Base-by-base conservation (phyloP, 1,140 invertebrate species). In the Neuroterus valhalla region DNA sequence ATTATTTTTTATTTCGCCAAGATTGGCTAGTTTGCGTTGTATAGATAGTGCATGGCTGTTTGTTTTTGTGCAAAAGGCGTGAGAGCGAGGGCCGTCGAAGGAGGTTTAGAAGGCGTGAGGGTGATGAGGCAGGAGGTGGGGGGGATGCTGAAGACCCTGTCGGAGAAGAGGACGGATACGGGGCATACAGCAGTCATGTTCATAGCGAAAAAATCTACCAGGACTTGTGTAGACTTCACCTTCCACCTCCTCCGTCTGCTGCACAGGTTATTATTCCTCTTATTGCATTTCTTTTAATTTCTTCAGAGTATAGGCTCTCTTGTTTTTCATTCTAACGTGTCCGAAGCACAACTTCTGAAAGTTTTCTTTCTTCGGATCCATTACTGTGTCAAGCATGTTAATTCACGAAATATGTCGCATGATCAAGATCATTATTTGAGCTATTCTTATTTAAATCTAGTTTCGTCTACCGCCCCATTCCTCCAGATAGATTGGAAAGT, bases 191-290 rank as follows among this genome's bases (percentile, higher is more conserved):
- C 91, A 92, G 92, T 78, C 92, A 93, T 82, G 92, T 92, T 74
- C 91, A 92, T 85, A 93, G 94, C 88, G 95, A 96, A 88, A 94
- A 96, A 89, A 94, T 95, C 88, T 96, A 95, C 91, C 94, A 95
- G 86, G 94, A 95, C 91, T 92, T 96, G 82, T 95, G 94, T 92
- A 93, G 92, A 78, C 92, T 94, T 75, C 87, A 88, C 72, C 84
- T 89, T 78, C 88, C 88, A 78, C 85, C 88, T 84, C 87, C 86
- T 84, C 83, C 85, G 73, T 87, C 86, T 80, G 84, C 86, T 77
- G 81, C 83, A 69, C 86, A 89, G 88, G 89, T 89, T 85, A 84
- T 84, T 85, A 82, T 79, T 83, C 80, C 73, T 82, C 79, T 79
- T 76, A 75, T 68, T 80, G 77, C 74, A 81, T 66, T 55, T 50